A percentile compares a stretch with the other conserved stretches of the same genome.
These are phyloP conservation scores for Erpobdella octoculata DNA, from an alignment of 2,888 invertebrate genomes.

Conservation along the genomic window DNA sequence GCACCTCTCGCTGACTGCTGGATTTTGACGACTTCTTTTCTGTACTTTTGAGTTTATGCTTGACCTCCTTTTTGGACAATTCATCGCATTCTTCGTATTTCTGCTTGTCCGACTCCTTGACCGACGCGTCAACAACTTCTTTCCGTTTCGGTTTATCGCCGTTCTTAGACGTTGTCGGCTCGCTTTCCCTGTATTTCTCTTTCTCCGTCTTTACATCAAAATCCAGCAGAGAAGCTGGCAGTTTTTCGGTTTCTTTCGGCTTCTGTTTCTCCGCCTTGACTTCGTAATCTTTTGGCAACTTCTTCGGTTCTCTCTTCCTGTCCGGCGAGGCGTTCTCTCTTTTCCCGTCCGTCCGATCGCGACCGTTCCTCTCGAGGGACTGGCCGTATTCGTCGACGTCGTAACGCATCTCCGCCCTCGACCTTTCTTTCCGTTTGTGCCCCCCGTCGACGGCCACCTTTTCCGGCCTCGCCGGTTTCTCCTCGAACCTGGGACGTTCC, in stretches of 20 bases:
- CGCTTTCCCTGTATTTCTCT: background rate
- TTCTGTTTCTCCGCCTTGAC: background rate
- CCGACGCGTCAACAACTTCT: no score
- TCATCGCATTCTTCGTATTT: no score
- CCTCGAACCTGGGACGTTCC: background rate
- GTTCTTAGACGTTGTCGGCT: background rate
- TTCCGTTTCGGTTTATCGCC: background rate
- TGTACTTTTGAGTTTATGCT: no score
- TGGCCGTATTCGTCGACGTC: background rate
- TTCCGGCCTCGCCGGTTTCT: background rate
- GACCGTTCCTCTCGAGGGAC: background rate
- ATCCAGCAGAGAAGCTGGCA: background rate
- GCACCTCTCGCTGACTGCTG: no score
- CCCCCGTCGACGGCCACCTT: background rate
- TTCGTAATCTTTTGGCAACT: background rate
- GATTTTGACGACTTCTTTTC: no score
- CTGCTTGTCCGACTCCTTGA: no score
- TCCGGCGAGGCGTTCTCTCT: background rate
- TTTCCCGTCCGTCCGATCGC: background rate
- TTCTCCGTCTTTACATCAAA: background rate
- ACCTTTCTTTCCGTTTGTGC: background rate
- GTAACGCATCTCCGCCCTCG: background rate
- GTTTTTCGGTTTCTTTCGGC: background rate
- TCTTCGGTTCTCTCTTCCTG: background rate
- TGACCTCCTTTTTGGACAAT: no score